These are phyloP conservation scores for Ptyas mucosa DNA, from an alignment of 2,113 vertebrate genomes.

Conservation along the genomic window DNA sequence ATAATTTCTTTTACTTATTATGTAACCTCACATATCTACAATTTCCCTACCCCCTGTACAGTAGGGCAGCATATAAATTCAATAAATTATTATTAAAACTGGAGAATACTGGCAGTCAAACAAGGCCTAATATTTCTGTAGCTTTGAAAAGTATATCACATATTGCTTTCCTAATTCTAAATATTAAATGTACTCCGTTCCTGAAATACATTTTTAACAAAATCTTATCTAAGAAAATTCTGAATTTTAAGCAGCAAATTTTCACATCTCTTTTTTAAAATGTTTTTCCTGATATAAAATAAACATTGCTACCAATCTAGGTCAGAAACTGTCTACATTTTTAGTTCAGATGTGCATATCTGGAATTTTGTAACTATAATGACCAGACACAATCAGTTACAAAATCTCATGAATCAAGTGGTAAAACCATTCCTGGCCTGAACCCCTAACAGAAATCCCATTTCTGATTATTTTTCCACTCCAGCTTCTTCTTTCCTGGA, in stretches of 20 bases:
- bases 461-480: not conserved
- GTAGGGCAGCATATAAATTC: not conserved
- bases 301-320: not conserved
- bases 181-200: not conserved
- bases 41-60: not conserved
- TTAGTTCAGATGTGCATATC: not conserved
- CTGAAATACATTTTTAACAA: not conserved
- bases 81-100: not conserved
- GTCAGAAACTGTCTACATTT: not conserved
- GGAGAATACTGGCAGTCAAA: not conserved
- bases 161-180: not conserved
- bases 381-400: not conserved
- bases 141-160: not conserved
- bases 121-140: not conserved
- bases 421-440: not conserved
- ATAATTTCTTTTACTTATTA: not conserved
- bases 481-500: not conserved
- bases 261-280: not conserved
- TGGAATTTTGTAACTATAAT: not conserved
- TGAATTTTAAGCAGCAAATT: not conserved
- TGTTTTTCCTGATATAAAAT: not conserved
- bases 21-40: not conserved
- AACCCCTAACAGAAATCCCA: not conserved
- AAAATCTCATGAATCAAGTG: not conserved
- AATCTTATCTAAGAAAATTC: not conserved